These are phyloP conservation scores for Trematocara variabile DNA, from an alignment of 2,113 vertebrate species.

Conservation along the genomic window DNA sequence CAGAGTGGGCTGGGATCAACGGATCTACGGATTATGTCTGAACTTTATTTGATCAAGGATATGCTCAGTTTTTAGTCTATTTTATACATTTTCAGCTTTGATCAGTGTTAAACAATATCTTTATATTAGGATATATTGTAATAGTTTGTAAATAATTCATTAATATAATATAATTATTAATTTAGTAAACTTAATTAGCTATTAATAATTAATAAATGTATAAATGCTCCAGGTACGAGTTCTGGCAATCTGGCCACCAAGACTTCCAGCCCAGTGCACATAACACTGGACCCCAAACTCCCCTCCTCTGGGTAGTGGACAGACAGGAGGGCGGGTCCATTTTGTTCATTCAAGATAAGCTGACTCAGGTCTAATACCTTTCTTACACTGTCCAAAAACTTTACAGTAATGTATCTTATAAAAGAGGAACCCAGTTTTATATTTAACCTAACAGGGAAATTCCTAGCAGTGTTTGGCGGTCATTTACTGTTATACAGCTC, in stretches of 20 bases:
- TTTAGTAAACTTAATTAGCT: not conserved
- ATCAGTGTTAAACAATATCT: not conserved
- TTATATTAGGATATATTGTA: not conserved
- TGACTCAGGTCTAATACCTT: not conserved
- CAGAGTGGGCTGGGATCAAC: not conserved
- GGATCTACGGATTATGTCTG: not conserved
- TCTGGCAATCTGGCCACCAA: not conserved
- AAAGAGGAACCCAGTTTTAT: slow-evolving; percentile 22
- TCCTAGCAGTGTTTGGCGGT: slow-evolving; percentile 5
- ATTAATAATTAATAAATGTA: not conserved
- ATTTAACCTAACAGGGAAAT: slow-evolving; percentile 25
- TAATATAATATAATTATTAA: not conserved
- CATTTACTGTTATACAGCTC: slow-evolving; percentile 23
- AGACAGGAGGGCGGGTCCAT: not conserved
- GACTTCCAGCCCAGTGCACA: not conserved
- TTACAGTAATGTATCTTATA: not conserved
- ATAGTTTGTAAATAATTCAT: not conserved
- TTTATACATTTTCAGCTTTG: not conserved
- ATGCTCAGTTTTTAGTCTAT: not conserved
- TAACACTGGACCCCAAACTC: not conserved
- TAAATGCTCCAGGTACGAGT: not conserved
- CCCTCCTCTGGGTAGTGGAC: not conserved
- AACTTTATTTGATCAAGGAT: not conserved
- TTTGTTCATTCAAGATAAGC: not conserved
- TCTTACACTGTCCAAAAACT: not conserved